Evolutionary conservation across 1,140 invertebrate genomes (phyloP).

Genomic region (Nebria ingens): DNA sequence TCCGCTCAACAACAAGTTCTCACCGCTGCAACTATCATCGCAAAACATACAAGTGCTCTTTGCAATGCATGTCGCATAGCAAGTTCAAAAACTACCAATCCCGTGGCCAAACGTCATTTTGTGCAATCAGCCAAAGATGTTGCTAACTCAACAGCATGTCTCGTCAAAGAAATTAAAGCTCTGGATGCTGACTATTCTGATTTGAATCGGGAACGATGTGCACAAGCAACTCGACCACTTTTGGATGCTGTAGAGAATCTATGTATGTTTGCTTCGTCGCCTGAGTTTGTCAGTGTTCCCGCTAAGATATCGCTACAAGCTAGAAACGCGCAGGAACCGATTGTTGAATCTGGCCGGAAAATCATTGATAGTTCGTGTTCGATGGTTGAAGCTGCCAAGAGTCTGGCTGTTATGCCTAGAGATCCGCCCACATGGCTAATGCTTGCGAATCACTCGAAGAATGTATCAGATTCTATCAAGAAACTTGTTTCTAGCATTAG

Average conservation of each 20-base stretch:
- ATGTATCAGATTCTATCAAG: slow-evolving; percentile 94
- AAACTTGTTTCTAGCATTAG: slow-evolving; percentile 79
- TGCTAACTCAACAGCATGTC: slow-evolving; percentile 86
- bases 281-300: slow-evolving; percentile 85
- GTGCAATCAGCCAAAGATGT: slow-evolving; percentile 96
- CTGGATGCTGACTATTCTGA: slow-evolving; percentile 76
- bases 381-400: slow-evolving; percentile 86
- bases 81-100: slow-evolving; percentile 84
- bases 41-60: slow-evolving; percentile 90
- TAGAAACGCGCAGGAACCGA: slow-evolving; percentile 71
- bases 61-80: slow-evolving; percentile 91
- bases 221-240: slow-evolving; percentile 72
- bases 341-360: slow-evolving; percentile 69
- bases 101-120: slow-evolving; percentile 91
- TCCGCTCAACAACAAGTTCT: slow-evolving; percentile 80
- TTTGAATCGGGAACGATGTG: slow-evolving; percentile 62
- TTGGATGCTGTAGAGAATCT: slow-evolving; percentile 86
- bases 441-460: slow-evolving; percentile 86
- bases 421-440: slow-evolving; percentile 91
- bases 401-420: slow-evolving; percentile 75
- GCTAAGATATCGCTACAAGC: slow-evolving; percentile 80
- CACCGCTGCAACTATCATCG: slow-evolving; percentile 85
- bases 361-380: slow-evolving; percentile 77
- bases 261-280: slow-evolving; percentile 85
- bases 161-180: slow-evolving; percentile 93